Conservation (phyloP, 64 coral and sea anemone genomes). For the Montipora foliosa region DNA sequence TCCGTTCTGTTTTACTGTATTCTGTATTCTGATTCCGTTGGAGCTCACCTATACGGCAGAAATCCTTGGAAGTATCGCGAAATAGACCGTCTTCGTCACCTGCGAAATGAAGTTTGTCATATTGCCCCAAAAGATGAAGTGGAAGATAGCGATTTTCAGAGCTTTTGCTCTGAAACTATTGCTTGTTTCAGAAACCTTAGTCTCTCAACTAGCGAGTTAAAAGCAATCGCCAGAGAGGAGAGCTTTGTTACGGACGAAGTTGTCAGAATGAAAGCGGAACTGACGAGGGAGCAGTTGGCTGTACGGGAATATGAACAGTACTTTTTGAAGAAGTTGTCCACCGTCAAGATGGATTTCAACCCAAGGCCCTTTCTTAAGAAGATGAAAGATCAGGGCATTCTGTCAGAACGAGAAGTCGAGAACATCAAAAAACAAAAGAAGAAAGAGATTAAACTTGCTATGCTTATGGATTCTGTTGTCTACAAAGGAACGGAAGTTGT, state of each 20-base stretch:
- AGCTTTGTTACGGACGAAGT: neutral
- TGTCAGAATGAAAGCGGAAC: neutral
- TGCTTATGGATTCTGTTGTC: conserved; percentile 30
- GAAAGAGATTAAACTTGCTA: conserved; percentile 30
- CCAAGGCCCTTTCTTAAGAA: neutral
- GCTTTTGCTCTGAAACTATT: neutral
- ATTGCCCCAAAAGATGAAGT: neutral
- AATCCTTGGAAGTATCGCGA: neutral
- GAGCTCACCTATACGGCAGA: neutral
- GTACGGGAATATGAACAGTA: neutral
- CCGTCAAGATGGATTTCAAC: neutral
- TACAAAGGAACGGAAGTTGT: conserved; percentile 39
- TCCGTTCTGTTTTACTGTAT: conserved; percentile 2
- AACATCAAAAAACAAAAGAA: neutral
- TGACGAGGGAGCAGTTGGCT: neutral
- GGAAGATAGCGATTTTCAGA: neutral
- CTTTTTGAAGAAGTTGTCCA: neutral
- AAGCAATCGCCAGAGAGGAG: neutral
- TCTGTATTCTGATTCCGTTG: neutral
- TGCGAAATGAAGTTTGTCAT: conserved; percentile 1
- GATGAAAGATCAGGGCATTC: neutral
- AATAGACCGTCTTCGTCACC: neutral
- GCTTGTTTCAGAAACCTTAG: neutral
- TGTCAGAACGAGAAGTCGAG: neutral
- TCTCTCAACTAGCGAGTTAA: neutral